phyloP scores from a whole-genome alignment of 2,797 vertebrate species.

The Argya squamiceps region DNA sequence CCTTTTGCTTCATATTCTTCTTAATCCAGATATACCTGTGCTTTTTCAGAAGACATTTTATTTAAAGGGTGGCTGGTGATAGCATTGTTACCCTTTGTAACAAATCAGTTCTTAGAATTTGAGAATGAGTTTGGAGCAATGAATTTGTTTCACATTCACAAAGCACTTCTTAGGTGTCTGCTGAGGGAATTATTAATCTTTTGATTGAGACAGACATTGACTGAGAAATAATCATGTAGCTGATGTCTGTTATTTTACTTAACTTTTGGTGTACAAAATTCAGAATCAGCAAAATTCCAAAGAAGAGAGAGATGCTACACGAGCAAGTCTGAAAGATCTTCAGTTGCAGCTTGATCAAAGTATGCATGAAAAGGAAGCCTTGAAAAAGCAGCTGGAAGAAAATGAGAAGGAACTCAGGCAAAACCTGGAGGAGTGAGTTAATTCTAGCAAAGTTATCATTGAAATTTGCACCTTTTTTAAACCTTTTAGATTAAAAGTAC shows the following conservation, averaged over 20 bases:
- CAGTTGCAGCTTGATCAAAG: slow-evolving; percentile 78
- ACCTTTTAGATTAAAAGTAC: background rate
- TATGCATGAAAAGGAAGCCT: slow-evolving; percentile 76
- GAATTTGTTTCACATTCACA: background rate
- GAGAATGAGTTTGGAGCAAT: background rate
- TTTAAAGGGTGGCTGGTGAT: background rate
- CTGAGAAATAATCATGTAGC: background rate
- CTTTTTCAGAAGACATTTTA: background rate
- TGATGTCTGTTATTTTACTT: background rate
- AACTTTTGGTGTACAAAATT: slow-evolving; percentile 12
- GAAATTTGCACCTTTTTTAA: background rate
- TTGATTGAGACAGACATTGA: background rate
- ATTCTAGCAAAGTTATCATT: background rate
- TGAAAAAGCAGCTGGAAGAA: slow-evolving; percentile 83
- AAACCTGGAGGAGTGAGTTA: slow-evolving; percentile 92
- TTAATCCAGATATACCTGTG: background rate
- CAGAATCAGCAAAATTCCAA: slow-evolving; percentile 80
- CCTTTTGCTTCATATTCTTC: background rate
- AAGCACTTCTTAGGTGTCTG: background rate
- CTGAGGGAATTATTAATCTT: background rate
- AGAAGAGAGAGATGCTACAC: slow-evolving; percentile 76
- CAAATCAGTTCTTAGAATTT: background rate
- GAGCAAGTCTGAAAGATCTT: slow-evolving; percentile 78
- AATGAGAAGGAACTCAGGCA: slow-evolving; percentile 86
- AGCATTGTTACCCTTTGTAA: background rate